These are phyloP conservation scores for Pan paniscus DNA, from an alignment of 2,113 vertebrate species.

Conservation along the genomic window DNA sequence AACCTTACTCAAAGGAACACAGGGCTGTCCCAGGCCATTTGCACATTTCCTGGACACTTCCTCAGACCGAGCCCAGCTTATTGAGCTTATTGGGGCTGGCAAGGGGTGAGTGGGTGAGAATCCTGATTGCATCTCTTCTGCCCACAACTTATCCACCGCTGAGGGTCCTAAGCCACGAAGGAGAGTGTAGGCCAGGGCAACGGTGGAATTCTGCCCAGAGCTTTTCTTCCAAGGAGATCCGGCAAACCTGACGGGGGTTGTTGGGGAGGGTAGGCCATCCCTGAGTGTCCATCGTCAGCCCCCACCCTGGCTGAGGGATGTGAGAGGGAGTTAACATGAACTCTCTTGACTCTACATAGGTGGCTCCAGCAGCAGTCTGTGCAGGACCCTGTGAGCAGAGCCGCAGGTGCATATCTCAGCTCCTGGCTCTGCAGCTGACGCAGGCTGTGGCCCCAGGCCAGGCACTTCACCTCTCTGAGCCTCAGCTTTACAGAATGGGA, in stretches of 20 bases:
- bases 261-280: too few species aligned
- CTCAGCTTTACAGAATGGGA: not conserved
- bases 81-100: not conserved
- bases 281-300: not conserved
- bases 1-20: not conserved
- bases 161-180: not conserved
- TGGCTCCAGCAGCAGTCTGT: not conserved
- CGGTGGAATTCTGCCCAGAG: not conserved
- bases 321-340: not conserved
- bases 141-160: not conserved
- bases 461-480: not conserved
- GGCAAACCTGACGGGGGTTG: accelerated
- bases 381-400: not conserved
- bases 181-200: too few species aligned
- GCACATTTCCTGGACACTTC: not conserved
- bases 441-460: not conserved
- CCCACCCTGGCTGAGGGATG: not conserved
- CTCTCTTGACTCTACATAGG: not conserved
- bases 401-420: not conserved
- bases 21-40: not conserved
- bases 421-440: not conserved
- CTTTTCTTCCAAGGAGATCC: too few species aligned
- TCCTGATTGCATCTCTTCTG: not conserved
- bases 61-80: too few species aligned
- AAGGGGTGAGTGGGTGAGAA: not conserved